Conservation (phyloP, 2,888 invertebrate genomes). For the Danaus chrysippus region DNA sequence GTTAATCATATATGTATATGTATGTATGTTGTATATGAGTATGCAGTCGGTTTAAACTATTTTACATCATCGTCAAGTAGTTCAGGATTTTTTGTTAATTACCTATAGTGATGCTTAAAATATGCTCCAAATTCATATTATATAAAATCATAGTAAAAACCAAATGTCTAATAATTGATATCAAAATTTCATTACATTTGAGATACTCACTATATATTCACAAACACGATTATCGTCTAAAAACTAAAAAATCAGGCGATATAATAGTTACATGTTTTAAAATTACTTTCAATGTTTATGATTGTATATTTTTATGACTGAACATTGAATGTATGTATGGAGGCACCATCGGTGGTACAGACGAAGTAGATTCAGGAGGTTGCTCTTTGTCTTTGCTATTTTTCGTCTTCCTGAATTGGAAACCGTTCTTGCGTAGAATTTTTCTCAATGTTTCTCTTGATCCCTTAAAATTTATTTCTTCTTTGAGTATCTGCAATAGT, state of each 20-base stretch:
- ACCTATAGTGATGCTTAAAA: too few species aligned
- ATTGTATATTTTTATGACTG: constrained; percentile 66
- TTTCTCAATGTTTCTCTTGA: constrained; percentile 68
- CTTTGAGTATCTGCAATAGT: constrained; percentile 64
- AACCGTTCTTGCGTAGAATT: constrained; percentile 69
- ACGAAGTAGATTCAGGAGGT: constrained; percentile 47
- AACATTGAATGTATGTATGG: constrained; percentile 71
- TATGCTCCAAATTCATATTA: too few species aligned
- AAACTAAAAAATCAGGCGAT: background rate
- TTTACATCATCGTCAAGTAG: too few species aligned
- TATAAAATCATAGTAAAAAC: too few species aligned
- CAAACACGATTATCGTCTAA: too few species aligned
- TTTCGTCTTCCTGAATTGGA: constrained; percentile 71
- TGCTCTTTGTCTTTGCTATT: constrained; percentile 68
- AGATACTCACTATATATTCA: too few species aligned
- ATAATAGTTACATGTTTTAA: background rate
- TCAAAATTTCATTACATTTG: too few species aligned
- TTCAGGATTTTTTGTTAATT: too few species aligned
- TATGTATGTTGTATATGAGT: too few species aligned
- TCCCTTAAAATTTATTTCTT: constrained; percentile 71
- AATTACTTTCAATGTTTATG: constrained; percentile 38
- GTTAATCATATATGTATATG: too few species aligned
- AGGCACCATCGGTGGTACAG: constrained; percentile 64
- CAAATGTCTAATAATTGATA: too few species aligned
- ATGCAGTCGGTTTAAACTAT: too few species aligned